These are phyloP conservation scores for Stomatorhinus ivindoensis DNA, from an alignment of 2,113 vertebrate species.

Conservation along the genomic window DNA sequence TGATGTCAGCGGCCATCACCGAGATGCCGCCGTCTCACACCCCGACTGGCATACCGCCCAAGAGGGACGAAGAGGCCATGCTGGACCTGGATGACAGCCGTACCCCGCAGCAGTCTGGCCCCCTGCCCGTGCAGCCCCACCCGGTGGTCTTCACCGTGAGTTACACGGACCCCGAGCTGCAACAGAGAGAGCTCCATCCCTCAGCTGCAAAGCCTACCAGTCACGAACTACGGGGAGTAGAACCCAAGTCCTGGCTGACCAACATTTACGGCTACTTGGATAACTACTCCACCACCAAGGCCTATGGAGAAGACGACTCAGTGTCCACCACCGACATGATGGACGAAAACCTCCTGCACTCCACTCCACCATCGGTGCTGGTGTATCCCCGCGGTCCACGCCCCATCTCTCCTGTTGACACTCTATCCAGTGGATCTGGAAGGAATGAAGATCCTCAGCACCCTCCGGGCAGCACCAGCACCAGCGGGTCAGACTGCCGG, in stretches of 20 bases:
- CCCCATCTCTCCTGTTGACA: slow-evolving; percentile 2
- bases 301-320: slow-evolving; percentile 69
- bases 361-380: slow-evolving; percentile 37
- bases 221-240: slow-evolving; percentile 50
- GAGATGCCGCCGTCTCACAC: slow-evolving; percentile 36
- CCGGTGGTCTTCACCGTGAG: slow-evolving; percentile 65
- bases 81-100: slow-evolving; percentile 27
- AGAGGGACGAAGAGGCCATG: slow-evolving; percentile 43
- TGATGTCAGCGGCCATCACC: slow-evolving; percentile 41
- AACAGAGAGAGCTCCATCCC: slow-evolving; percentile 39
- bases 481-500: slow-evolving; percentile 56
- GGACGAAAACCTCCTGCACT: slow-evolving; percentile 53
- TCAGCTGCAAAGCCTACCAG: slow-evolving; percentile 39
- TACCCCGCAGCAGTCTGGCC: slow-evolving; percentile 31
- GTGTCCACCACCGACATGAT: slow-evolving; percentile 58
- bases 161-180: slow-evolving; percentile 66
- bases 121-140: slow-evolving; percentile 3
- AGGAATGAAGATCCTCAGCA: neutral
- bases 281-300: slow-evolving; percentile 72
- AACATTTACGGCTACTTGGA: slow-evolving; percentile 82
- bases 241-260: slow-evolving; percentile 65
- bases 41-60: slow-evolving; percentile 41
- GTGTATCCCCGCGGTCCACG: slow-evolving; percentile 37
- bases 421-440: slow-evolving; percentile 5
- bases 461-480: neutral